phyloP scores from a whole-genome alignment of 2,113 vertebrate species.

The Grammomys surdaster region DNA sequence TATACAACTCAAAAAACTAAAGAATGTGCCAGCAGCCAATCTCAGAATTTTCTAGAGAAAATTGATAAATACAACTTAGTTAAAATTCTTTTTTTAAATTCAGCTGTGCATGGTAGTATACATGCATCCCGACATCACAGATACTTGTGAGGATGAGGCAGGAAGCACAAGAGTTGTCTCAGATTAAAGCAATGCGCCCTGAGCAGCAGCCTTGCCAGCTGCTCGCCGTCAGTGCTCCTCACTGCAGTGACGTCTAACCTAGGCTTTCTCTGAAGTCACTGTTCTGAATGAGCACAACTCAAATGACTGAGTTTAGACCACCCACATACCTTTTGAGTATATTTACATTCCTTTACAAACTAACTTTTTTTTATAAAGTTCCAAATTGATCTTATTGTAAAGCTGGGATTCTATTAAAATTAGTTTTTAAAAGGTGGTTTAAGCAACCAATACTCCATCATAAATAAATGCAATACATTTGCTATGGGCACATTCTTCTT shows the following conservation, averaged over 20 bases:
- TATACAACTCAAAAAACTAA: too few species aligned
- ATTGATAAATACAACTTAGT: constrained; percentile 31
- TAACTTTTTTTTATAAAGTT: not conserved
- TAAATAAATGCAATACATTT: not conserved
- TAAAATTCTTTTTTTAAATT: too few species aligned
- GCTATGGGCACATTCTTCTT: not conserved
- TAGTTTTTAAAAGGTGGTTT: not conserved
- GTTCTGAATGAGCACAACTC: not conserved
- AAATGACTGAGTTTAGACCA: not conserved
- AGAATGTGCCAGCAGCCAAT: not conserved
- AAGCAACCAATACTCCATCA: not conserved
- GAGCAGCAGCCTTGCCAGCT: not conserved
- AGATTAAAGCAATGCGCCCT: not conserved
- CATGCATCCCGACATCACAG: not conserved
- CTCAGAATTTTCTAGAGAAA: constrained; percentile 43
- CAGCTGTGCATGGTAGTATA: not conserved
- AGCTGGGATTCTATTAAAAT: not conserved
- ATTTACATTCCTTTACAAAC: not conserved
- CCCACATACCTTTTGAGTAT: not conserved
- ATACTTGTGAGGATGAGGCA: not conserved
- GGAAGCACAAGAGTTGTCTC: not conserved
- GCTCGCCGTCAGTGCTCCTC: not conserved
- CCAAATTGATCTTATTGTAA: constrained; percentile 7
- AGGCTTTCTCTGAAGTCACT: not conserved
- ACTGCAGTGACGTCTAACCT: not conserved